Conservation (phyloP, 2,113 vertebrate genomes). For the Cololabis saira region DNA sequence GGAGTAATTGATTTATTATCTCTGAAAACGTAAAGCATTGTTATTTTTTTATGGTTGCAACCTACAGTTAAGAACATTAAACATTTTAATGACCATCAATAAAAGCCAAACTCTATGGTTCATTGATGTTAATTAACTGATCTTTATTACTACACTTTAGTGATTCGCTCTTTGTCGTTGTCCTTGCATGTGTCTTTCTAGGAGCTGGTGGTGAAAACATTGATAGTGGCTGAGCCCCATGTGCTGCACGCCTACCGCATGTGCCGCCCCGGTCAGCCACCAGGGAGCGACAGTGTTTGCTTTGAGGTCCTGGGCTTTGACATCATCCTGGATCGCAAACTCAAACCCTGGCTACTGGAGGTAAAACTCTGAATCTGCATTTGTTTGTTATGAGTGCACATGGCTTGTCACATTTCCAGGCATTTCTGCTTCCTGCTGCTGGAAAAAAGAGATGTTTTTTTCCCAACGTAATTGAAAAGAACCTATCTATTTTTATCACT, state of each 20-base stretch:
- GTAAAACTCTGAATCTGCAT: conserved; percentile 69
- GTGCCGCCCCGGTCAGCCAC: conserved; percentile 96
- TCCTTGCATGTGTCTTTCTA: conserved; percentile 56
- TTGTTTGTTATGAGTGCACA: background rate
- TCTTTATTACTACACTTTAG: conserved; percentile 1
- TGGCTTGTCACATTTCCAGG: background rate
- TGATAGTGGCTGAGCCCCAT: conserved; percentile 96
- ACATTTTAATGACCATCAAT: conserved; percentile 14
- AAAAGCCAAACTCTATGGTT: background rate
- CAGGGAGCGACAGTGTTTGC: conserved; percentile 97
- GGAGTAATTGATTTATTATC: background rate
- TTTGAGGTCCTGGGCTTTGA: conserved; percentile 98
- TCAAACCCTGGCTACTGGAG: conserved; percentile 98
- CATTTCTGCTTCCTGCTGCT: background rate
- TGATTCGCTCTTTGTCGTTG: conserved; percentile 30
- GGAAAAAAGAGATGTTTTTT: background rate
- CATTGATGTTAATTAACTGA: background rate
- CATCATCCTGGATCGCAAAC: conserved; percentile 96
- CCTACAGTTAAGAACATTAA: conserved; percentile 10
- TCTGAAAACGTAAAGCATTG: conserved; percentile 12
- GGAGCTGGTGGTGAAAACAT: conserved; percentile 97
- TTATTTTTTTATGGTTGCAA: conserved; percentile 7
- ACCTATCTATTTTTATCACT: no score
- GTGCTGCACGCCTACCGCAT: conserved; percentile 97
- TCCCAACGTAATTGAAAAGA: background rate